Conservation (phyloP, 2,113 vertebrate genomes). For the Erpornis zantholeuca region DNA sequence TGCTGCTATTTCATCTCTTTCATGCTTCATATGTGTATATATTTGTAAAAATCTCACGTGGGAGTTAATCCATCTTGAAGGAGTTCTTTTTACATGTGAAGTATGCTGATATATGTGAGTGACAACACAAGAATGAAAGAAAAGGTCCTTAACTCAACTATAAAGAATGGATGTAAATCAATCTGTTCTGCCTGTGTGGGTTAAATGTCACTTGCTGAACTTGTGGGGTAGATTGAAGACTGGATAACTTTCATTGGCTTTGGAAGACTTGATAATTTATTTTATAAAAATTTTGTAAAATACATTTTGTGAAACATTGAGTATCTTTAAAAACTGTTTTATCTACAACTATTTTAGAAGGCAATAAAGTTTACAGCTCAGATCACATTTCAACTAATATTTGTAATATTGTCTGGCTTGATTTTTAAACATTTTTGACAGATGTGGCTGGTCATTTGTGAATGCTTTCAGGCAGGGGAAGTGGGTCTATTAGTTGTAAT, state of each 20-base stretch:
- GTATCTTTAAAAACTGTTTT: neutral
- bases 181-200: neutral
- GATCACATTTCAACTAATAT: neutral
- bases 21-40: neutral
- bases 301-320: neutral
- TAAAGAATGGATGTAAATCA: neutral
- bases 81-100: neutral
- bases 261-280: neutral
- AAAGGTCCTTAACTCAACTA: neutral
- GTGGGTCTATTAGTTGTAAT: neutral
- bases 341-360: neutral
- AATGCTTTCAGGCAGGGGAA: neutral
- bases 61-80: neutral
- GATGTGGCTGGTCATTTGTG: neutral
- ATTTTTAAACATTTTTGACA: neutral
- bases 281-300: neutral
- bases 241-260: neutral
- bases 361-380: neutral
- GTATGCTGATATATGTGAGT: neutral
- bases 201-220: neutral
- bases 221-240: neutral
- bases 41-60: neutral
- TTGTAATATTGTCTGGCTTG: neutral
- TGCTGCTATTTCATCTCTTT: neutral
- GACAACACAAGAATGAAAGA: neutral